Percentiles rank a stretch among this genome's conserved stretches.
Conservation (phyloP, 2,797 vertebrate genomes). For the Merluccius polli region DNA sequence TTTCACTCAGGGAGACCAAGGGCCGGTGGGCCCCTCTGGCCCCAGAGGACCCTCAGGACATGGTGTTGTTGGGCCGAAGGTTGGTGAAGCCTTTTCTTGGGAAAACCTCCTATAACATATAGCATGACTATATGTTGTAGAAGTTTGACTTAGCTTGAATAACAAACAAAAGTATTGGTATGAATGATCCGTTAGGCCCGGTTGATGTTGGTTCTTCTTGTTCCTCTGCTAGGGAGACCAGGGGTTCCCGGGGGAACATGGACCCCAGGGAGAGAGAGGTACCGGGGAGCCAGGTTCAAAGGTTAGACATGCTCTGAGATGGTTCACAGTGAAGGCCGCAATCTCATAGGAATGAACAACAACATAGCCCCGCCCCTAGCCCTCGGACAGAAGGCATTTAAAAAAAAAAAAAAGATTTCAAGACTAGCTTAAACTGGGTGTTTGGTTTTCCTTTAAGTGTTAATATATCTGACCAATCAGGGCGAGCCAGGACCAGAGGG, state of each 20-base stretch:
- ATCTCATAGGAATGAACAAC: too few relatives aligned
- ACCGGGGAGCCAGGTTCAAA: conserved; percentile 73
- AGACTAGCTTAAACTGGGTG: not conserved
- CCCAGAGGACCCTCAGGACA: conserved; percentile 66
- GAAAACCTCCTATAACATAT: not conserved
- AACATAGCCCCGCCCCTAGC: not conserved
- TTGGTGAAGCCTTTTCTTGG: conserved; percentile 25
- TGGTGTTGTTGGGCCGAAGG: conserved; percentile 70
- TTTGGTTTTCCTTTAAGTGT: not conserved
- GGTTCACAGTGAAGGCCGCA: not conserved
- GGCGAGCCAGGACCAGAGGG: conserved; percentile 76
- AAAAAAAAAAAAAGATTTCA: not conserved
- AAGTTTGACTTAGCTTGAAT: too few relatives aligned
- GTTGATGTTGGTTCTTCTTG: not conserved
- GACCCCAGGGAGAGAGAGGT: conserved; percentile 74
- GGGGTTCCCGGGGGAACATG: conserved; percentile 77
- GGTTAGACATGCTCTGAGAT: conserved; percentile 41
- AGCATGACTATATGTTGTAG: too few relatives aligned
- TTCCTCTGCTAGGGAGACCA: conserved; percentile 74
- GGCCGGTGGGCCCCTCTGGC: conserved; percentile 64
- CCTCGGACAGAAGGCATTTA: not conserved
- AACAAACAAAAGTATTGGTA: not conserved
- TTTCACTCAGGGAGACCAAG: conserved; percentile 65
- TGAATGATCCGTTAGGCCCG: not conserved
- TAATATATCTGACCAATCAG: conserved; percentile 51